Conservation (phyloP, 2,113 vertebrate species). For the Onychorhynchus coronatus region DNA sequence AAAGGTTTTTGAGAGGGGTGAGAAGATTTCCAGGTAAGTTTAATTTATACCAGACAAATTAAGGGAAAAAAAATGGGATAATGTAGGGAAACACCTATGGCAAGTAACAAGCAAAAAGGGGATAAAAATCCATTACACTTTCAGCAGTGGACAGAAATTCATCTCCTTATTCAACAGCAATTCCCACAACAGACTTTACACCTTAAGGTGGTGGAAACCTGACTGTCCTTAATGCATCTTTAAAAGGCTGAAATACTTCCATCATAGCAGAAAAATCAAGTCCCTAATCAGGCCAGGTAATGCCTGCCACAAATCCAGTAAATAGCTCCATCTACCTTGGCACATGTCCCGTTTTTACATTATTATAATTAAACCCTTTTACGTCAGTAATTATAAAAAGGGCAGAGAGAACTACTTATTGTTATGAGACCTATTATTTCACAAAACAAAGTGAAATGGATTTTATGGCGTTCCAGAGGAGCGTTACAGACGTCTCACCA, state of each 20-base stretch:
- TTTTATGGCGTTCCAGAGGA: not conserved
- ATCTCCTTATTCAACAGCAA: not conserved
- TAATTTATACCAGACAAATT: not conserved
- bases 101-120: not conserved
- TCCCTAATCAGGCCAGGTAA: not conserved
- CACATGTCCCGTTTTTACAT: not conserved
- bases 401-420: not conserved
- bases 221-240: not conserved
- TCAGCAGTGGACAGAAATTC: not conserved
- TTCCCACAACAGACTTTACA: not conserved
- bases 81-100: not conserved
- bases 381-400: not conserved
- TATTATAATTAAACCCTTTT: slow-evolving; percentile 1
- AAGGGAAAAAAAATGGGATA: not conserved
- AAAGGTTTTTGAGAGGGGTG: not conserved
- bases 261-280: not conserved
- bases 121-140: not conserved
- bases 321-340: not conserved
- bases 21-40: not conserved
- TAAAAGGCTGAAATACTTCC: not conserved
- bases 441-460: not conserved
- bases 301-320: not conserved
- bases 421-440: not conserved
- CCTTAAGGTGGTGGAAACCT: not conserved
- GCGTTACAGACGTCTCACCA: not conserved